Conservation (phyloP, 2,113 vertebrate genomes). For the Danio rerio region DNA sequence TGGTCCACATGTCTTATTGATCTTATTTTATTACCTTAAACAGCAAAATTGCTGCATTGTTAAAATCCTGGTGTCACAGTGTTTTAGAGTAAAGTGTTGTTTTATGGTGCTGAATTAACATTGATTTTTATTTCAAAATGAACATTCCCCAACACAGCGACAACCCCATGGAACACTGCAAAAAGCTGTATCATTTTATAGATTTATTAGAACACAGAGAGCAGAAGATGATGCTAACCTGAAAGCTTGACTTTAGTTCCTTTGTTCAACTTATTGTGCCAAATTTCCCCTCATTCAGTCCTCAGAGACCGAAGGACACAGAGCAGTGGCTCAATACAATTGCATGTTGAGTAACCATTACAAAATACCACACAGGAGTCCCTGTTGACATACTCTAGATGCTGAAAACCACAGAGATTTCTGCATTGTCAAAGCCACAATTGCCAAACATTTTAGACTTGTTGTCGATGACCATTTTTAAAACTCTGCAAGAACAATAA, state of each 20-base stretch:
- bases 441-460: slow-evolving; percentile 27
- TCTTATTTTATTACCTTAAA: too few species aligned
- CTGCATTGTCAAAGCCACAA: slow-evolving; percentile 30
- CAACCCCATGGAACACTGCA: neutral
- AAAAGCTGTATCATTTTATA: neutral
- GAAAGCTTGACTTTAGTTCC: slow-evolving; percentile 1
- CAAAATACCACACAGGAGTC: slow-evolving; percentile 34
- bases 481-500: neutral
- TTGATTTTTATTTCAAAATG: too few species aligned
- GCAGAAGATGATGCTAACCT: neutral
- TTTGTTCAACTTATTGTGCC: neutral
- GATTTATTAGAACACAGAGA: neutral
- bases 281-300: neutral
- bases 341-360: slow-evolving; percentile 39
- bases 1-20: too few species aligned
- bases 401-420: slow-evolving; percentile 27
- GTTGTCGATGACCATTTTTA: neutral
- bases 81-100: too few species aligned
- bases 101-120: too few species aligned
- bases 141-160: neutral
- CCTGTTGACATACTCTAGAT: slow-evolving; percentile 1
- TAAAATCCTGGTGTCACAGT: too few species aligned
- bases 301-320: neutral
- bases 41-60: too few species aligned
- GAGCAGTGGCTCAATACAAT: slow-evolving; percentile 42